Base-by-base conservation (phyloP, 2,113 vertebrate species). In the Tringa solitaria region DNA sequence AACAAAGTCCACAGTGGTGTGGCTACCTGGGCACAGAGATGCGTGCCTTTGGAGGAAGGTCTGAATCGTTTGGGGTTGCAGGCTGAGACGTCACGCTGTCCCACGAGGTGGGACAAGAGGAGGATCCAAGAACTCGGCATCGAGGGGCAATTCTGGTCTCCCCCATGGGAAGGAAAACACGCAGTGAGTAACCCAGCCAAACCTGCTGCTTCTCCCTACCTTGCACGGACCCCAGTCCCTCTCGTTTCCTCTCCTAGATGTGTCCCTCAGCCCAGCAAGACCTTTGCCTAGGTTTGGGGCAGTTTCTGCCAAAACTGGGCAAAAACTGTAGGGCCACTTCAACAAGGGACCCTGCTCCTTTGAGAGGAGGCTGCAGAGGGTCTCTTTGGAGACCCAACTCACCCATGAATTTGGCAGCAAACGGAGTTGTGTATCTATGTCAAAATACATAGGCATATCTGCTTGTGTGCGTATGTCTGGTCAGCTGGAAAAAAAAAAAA, bases 341-440 rank as follows among this genome's bases (percentile, higher is more conserved):
- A 17, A 0, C 9, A 3, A 21, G 56, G 2, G 9, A 35, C 26
- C 14, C 18, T 0, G 2, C 43, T 20, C 33, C 2, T 0, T 1
- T 21, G n/a, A 53, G 30, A 27, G 15, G 37, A 75, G 12, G 13
- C 32, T 22, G 15, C 24, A 26, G 48, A 11, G 50, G 6, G 37
- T 59, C 12, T 57, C 50, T 54, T 14, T 35, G n/a, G 48, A 79
- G 75, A 45, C 16, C 48, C 0, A 2, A 16, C 32, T 68, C 57
- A 46, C 10, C 28, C 4, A 0, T 9, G 12, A 20, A 18, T 35
- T 45, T 19, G 76, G 46, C 64, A 70, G 70, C 45, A 65, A 14
- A 65, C 0, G 13, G 83, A 24, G 3, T 1, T 15, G 16, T 23
- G 4, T 3, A 22, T 7, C 37, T 1, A 4, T 22, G 23, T 17